These are phyloP conservation scores for Podarcis lilfordi DNA, from an alignment of 2,797 vertebrate species.

Conservation along the genomic window DNA sequence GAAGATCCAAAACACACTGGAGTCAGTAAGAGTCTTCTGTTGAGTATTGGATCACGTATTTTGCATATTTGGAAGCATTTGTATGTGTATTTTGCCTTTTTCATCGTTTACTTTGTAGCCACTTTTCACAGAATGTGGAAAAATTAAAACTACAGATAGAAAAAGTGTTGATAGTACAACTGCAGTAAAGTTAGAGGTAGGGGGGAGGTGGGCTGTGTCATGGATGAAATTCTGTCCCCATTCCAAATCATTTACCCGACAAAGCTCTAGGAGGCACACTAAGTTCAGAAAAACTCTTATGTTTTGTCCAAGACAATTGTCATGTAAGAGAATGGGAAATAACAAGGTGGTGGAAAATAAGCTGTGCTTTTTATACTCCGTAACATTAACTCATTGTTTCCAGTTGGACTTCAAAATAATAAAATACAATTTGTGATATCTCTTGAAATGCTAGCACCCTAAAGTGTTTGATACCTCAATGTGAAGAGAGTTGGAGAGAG, in stretches of 20 bases:
- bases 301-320: neutral
- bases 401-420: neutral
- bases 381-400: neutral
- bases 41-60: conserved; percentile 21
- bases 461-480: too few species aligned
- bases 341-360: neutral
- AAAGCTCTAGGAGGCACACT: neutral
- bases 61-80: conserved; percentile 37
- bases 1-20: conserved; percentile 13
- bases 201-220: neutral
- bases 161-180: neutral
- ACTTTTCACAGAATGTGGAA: neutral
- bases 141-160: neutral
- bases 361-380: neutral
- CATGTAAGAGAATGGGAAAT: neutral
- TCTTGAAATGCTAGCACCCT: too few species aligned
- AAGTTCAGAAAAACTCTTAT: neutral
- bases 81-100: neutral
- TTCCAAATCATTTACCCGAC: neutral
- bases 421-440: too few species aligned
- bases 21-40: conserved; percentile 7
- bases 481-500: too few species aligned
- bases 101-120: conserved; percentile 13
- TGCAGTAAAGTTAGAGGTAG: neutral
- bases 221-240: neutral